These are phyloP conservation scores for Diadema setosum DNA, from an alignment of 35 echinoderm and acorn worm species.

Conservation along the genomic window DNA sequence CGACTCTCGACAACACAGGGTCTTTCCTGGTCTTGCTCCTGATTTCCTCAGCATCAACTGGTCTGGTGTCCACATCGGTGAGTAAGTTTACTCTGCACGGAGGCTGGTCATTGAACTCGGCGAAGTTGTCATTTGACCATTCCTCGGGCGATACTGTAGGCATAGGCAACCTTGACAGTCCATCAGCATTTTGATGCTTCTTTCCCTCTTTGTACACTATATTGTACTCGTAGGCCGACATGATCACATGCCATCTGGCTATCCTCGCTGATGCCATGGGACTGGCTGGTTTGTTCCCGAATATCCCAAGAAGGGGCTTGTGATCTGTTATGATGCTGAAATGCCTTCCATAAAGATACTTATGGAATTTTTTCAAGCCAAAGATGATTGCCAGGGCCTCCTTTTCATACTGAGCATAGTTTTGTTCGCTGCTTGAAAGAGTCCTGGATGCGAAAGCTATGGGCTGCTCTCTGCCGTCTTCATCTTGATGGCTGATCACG, in stretches of 20 bases:
- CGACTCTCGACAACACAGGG: constrained; percentile 12
- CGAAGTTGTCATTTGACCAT: not conserved
- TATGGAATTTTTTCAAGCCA: constrained; percentile 58
- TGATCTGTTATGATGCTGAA: constrained; percentile 69
- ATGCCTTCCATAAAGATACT: constrained; percentile 38
- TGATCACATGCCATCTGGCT: constrained; percentile 41
- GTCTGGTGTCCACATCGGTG: not conserved
- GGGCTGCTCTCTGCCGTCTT: constrained; percentile 32
- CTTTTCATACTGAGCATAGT: constrained; percentile 66
- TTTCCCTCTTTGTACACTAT: constrained; percentile 39
- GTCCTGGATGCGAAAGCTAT: constrained; percentile 57
- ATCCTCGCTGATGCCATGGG: constrained; percentile 45
- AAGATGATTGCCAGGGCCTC: constrained; percentile 45
- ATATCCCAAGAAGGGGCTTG: constrained; percentile 43
- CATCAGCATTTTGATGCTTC: constrained; percentile 19
- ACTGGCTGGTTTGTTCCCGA: constrained; percentile 38
- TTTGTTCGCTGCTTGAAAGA: constrained; percentile 19
- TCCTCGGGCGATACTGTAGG: not conserved
- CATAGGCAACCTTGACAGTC: constrained; percentile 12
- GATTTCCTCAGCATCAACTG: constrained; percentile 40
- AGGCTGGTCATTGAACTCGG: not conserved
- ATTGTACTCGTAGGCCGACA: constrained; percentile 33
- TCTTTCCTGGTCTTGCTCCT: not conserved
- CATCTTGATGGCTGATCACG: constrained; percentile 28
- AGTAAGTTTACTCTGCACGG: not conserved